These are phyloP conservation scores for Deilephila porcellus DNA, from an alignment of 2,888 invertebrate genomes.

Conservation along the genomic window DNA sequence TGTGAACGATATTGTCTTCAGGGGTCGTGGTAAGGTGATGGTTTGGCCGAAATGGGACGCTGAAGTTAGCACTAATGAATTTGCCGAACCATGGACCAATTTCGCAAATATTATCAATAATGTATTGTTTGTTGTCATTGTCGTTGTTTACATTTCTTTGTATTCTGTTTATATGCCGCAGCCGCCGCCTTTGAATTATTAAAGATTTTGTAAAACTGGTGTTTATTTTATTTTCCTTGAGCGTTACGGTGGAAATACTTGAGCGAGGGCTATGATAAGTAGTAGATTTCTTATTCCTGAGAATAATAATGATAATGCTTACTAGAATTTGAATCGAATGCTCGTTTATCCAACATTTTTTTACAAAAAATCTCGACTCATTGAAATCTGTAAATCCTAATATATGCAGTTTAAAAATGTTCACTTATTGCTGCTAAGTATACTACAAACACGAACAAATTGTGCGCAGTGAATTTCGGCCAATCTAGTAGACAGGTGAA, in stretches of 20 bases:
- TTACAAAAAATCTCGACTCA: not conserved
- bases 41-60: slow-evolving; percentile 50
- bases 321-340: too few species aligned
- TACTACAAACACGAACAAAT: slow-evolving; percentile 31
- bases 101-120: slow-evolving; percentile 52
- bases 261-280: too few species aligned
- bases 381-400: not conserved
- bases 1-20: slow-evolving; percentile 46
- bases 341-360: not conserved
- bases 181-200: slow-evolving; percentile 46
- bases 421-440: not conserved
- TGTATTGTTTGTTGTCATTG: slow-evolving; percentile 40
- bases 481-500: slow-evolving; percentile 31
- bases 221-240: not conserved
- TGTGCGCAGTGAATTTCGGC: slow-evolving; percentile 23
- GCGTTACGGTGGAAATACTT: not conserved
- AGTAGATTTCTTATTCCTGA: too few species aligned
- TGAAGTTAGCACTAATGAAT: slow-evolving; percentile 32
- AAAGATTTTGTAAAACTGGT: not conserved
- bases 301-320: too few species aligned
- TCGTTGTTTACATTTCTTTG: slow-evolving; percentile 47
- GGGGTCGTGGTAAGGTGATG: slow-evolving; percentile 40
- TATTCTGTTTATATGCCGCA: slow-evolving; percentile 50
- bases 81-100: slow-evolving; percentile 47
- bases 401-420: not conserved